These are phyloP conservation scores for Neomorphus geoffroyi DNA, from an alignment of 2,797 vertebrate genomes.

Conservation along the genomic window DNA sequence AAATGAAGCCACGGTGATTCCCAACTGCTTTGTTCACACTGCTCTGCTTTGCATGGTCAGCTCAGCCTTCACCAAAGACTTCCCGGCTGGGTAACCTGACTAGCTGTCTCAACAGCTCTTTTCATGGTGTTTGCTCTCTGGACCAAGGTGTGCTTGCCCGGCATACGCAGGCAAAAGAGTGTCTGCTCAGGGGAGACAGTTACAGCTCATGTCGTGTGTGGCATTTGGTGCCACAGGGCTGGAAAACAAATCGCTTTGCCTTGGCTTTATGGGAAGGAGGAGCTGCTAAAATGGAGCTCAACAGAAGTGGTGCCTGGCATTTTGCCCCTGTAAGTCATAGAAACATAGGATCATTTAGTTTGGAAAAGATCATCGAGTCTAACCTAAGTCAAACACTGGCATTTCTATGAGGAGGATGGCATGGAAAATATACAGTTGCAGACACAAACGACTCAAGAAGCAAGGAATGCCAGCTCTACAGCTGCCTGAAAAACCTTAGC, in stretches of 20 bases:
- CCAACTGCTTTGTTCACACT: accelerated
- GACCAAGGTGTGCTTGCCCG: not conserved
- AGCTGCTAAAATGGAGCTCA: not conserved
- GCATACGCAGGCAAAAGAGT: accelerated
- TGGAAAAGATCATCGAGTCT: not conserved
- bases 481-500: not conserved
- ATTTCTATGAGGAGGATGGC: not conserved
- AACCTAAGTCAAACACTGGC: not conserved
- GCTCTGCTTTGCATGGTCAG: accelerated
- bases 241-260: not conserved
- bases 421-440: not conserved
- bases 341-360: not conserved
- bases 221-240: not conserved
- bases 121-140: not conserved
- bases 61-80: not conserved
- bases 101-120: not conserved
- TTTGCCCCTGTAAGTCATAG: not conserved
- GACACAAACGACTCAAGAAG: not conserved
- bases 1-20: not conserved
- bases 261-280: not conserved
- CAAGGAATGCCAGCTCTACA: not conserved
- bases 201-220: too few relatives aligned
- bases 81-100: not conserved
- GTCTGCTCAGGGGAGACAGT: not conserved
- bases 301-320: not conserved